These are phyloP conservation scores for Pseudomyrmex dendroicus DNA, from an alignment of 1,140 invertebrate species.

Conservation along the genomic window DNA sequence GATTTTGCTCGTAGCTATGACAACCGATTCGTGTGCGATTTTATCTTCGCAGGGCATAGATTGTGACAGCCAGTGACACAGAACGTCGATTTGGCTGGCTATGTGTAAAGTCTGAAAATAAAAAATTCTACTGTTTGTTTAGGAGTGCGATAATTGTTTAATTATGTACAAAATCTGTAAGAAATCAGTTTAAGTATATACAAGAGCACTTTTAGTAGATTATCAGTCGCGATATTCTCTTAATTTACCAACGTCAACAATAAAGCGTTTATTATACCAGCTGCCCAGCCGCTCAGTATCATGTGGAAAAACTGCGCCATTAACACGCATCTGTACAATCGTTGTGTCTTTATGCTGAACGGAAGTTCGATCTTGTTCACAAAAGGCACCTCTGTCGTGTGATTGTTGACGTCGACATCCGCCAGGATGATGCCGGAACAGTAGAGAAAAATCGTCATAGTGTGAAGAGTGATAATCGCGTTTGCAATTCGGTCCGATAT, in stretches of 20 bases:
- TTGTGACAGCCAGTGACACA: conserved; percentile 8
- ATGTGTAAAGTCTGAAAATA: conserved; percentile 18
- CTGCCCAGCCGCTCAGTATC: conserved; percentile 3
- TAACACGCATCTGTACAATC: conserved; percentile 2
- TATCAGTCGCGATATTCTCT: neutral
- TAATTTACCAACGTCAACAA: conserved; percentile 26
- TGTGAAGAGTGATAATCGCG: neutral
- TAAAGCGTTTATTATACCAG: conserved; percentile 29
- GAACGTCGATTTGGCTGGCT: conserved; percentile 31
- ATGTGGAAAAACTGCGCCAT: neutral
- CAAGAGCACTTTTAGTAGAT: no score
- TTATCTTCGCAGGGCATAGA: neutral
- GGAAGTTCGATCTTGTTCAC: conserved; percentile 16
- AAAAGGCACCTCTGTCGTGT: neutral
- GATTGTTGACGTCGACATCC: neutral
- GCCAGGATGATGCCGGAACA: conserved; percentile 4
- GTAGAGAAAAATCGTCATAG: neutral
- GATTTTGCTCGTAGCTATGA: neutral
- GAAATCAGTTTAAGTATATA: no score
- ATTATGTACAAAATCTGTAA: no score
- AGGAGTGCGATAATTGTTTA: no score
- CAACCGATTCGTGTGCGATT: neutral
- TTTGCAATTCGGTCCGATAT: conserved; percentile 35
- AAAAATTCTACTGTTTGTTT: neutral
- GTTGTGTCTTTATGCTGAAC: neutral